These are phyloP conservation scores for Amia ocellicauda DNA, from an alignment of 2,113 vertebrate species.

Conservation along the genomic window DNA sequence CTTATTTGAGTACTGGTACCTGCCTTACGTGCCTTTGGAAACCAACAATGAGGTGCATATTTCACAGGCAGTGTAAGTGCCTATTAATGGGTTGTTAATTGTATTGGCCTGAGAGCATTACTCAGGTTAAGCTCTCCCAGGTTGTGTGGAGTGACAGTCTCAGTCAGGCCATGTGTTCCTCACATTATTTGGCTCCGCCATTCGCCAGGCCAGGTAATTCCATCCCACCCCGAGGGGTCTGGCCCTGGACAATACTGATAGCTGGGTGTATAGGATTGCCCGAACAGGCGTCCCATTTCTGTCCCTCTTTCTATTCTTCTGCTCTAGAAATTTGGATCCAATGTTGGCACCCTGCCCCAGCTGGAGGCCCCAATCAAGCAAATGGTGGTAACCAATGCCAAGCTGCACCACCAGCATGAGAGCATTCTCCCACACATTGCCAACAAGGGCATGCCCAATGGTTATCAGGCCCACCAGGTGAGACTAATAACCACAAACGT, in stretches of 20 bases:
- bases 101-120: background rate
- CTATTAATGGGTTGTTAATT: background rate
- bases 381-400: constrained; percentile 65
- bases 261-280: constrained; percentile 5
- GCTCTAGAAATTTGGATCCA: constrained; percentile 63
- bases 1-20: no score
- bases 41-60: no score
- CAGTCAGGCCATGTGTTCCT: constrained; percentile 38
- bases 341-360: constrained; percentile 65
- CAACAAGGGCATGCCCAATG: constrained; percentile 62
- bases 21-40: no score
- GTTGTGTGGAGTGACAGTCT: constrained; percentile 35
- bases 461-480: constrained; percentile 63
- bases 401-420: constrained; percentile 56
- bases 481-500: constrained; percentile 35
- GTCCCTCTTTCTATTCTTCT: constrained; percentile 24
- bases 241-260: constrained; percentile 29
- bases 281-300: background rate
- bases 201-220: constrained; percentile 57
- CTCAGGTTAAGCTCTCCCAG: constrained; percentile 39
- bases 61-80: no score
- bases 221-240: constrained; percentile 46
- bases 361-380: constrained; percentile 72
- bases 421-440: constrained; percentile 70
- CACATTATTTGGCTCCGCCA: constrained; percentile 50